These are phyloP conservation scores for Vulpes ferrilata DNA, from an alignment of 2,113 vertebrate species.

Conservation along the genomic window DNA sequence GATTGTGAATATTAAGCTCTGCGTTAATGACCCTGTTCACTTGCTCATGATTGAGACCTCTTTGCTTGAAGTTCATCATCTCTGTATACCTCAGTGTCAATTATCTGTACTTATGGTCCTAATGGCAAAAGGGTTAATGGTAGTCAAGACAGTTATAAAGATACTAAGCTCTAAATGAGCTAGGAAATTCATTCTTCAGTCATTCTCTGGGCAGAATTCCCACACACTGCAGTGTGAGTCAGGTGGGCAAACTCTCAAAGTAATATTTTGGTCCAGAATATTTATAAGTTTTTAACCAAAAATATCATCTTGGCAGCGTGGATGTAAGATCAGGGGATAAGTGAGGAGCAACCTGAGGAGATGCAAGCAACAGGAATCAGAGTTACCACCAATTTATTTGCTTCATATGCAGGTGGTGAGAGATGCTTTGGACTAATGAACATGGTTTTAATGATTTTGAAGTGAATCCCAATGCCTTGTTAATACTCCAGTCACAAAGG, in stretches of 20 bases:
- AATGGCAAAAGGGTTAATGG: not conserved
- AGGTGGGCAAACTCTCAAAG: constrained; percentile 30
- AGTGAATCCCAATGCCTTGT: constrained; percentile 58
- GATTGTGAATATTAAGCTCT: not conserved
- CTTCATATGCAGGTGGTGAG: constrained; percentile 42
- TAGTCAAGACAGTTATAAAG: not conserved
- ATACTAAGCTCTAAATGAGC: not conserved
- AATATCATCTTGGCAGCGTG: not conserved
- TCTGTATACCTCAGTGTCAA: not conserved
- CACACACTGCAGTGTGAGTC: not conserved
- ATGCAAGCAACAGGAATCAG: not conserved
- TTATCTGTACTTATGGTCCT: not conserved
- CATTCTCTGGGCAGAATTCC: not conserved
- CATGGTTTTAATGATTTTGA: constrained; percentile 70
- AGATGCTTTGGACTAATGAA: constrained; percentile 65
- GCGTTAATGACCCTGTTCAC: not conserved
- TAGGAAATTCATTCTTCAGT: constrained; percentile 1
- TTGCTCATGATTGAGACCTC: not conserved
- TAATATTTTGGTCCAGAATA: constrained; percentile 56
- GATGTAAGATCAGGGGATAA: constrained; percentile 5
- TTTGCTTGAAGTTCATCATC: not conserved
- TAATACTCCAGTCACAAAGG: constrained; percentile 45
- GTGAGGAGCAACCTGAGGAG: not conserved
- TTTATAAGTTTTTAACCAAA: constrained; percentile 60
- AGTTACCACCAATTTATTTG: constrained; percentile 49